Base-by-base conservation (phyloP, 2,888 invertebrate genomes). In the Eupithecia subfuscata region DNA sequence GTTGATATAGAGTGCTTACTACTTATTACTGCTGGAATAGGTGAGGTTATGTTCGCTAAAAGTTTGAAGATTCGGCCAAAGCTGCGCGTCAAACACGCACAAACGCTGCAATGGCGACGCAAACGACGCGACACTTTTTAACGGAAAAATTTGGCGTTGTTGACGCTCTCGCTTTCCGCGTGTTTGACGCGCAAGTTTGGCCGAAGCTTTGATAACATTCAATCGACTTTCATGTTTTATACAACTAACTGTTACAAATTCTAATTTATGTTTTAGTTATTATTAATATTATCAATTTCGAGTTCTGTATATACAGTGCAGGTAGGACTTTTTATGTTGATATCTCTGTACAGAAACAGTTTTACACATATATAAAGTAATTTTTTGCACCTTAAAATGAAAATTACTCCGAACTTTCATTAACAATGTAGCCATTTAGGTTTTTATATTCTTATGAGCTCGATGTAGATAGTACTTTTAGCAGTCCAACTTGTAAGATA, bases 401-500 rank as follows among this genome's bases (percentile, higher is more conserved):
- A 8, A 40, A 45, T 45, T 14, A 45, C n/a, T 40, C 37, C 6
- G 25, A 68, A 68, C n/a, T 45, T 40, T 25, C n/a, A n/a, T 16
- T 43, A 7, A 40, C 40, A 68, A 68, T 40, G 43, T 68, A 68
- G 68, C 40, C 43, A 68, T 43, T 40, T 68, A 37, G 64, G 48
- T 65, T 73, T 74, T 69, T 65, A 69, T 76, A 76, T 71, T 74
- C 43, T 56, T 52, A 12, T 69, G 65, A 67, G 74, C 67, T 71
- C 71, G 65, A 52, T 82, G 75, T 83, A 81, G 77, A 83, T 83
- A 81, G 80, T 83, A 85, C 78, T 79, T 65, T 73, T 80, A 80
- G 82, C 82, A 87, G 87, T 75, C 87, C 86, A 87, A 86, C 84
- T 85, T 87, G 86, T 88, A 87, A 86, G 77, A 87, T 88, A 88